Conservation (phyloP, 2,113 vertebrate genomes). For the Corythoichthys haematopterus region DNA sequence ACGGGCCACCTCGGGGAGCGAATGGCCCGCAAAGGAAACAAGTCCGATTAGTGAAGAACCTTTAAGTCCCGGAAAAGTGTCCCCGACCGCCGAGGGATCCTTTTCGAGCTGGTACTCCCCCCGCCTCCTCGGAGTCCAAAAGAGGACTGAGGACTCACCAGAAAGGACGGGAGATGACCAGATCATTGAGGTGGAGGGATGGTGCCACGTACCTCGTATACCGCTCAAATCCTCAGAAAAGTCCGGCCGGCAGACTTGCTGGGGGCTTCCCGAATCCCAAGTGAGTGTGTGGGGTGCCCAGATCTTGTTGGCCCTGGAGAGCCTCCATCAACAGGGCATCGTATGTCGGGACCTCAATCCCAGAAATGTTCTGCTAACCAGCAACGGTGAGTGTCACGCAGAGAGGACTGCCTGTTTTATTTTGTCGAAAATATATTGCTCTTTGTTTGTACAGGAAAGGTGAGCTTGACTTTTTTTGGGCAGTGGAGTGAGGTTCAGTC, state of each 20-base stretch:
- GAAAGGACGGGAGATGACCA: slow-evolving; percentile 45
- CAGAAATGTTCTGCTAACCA: slow-evolving; percentile 88
- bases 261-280: slow-evolving; percentile 79
- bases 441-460: slow-evolving; percentile 75
- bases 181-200: slow-evolving; percentile 71
- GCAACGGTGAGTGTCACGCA: slow-evolving; percentile 71
- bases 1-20: slow-evolving; percentile 37
- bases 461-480: slow-evolving; percentile 90
- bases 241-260: slow-evolving; percentile 32
- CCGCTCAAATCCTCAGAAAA: slow-evolving; percentile 28
- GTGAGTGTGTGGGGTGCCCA: slow-evolving; percentile 88
- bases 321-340: slow-evolving; percentile 91
- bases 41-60: slow-evolving; percentile 27
- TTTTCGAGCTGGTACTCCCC: slow-evolving; percentile 36
- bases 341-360: slow-evolving; percentile 93
- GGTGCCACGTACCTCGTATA: slow-evolving; percentile 59
- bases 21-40: slow-evolving; percentile 28
- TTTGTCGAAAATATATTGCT: background rate
- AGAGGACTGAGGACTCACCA: slow-evolving; percentile 16
- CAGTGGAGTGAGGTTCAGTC: slow-evolving; percentile 95
- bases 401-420: background rate
- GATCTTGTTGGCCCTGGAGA: slow-evolving; percentile 86
- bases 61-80: slow-evolving; percentile 42
- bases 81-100: slow-evolving; percentile 23
- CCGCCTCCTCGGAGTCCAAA: slow-evolving; percentile 6